Evolutionary conservation across 2,888 invertebrate species (phyloP), one percentile per base, ranked within the genome.

Genomic region (Chrysolina haemoptera): DNA sequence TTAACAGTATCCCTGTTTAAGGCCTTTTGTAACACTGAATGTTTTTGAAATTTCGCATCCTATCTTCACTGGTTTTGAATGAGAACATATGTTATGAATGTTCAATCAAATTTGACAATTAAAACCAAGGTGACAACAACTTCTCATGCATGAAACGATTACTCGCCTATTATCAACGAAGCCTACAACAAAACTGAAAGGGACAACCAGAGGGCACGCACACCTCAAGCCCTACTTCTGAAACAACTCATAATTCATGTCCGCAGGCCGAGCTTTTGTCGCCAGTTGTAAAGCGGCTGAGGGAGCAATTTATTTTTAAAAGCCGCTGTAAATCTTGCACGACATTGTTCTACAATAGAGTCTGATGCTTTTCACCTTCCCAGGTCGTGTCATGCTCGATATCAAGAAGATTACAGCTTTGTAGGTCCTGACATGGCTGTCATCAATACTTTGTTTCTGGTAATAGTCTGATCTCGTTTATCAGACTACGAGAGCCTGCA

Each of bases 241-340:
- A 18, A 63, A 41, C 16, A 35, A 43, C 59, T 81, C 82, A 83
- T 83, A 84, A 85, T 85, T 84, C 83, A 85, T 84, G 81, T 82
- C 84, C 79, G 67, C 75, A 76, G 83, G 84, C 82, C 77, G 79
- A 74, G 79, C 83, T 83, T 84, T 85, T 85, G 85, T 84, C 85
- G 85, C 81, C 85, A 84, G 84, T 84, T 84, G 84, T 82, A 80
- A 75, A 83, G 83, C 85, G 84, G 81, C 80, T 12, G n/a, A 66
- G 50, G 40, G 59, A 59, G 27, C 50, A 66, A 66, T 50, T 66
- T 50, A 20, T 48, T 66, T 64, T 66, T 20, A 46, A 59, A 59
- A 27, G 59, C 59, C 59, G 59, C 59, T 27, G 59, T 59, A 59
- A 59, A 59, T 59, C 59, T 59, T 59, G 12, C 12, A 22, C n/a